Evolutionary conservation across 2,888 invertebrate species (phyloP).

Genomic region (Caprella mutica): DNA sequence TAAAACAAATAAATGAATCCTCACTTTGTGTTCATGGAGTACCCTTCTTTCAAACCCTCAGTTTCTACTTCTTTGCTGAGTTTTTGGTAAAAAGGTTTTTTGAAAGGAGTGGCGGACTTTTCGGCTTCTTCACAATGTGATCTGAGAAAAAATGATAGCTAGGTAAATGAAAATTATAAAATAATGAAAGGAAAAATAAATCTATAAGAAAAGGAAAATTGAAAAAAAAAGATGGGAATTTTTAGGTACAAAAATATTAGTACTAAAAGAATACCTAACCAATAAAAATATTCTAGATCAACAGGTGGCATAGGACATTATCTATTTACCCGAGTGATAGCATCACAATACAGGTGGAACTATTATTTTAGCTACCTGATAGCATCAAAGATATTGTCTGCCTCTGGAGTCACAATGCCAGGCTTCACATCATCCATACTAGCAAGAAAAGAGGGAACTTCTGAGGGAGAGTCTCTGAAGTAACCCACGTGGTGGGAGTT

Average conservation of each 20-base stretch:
- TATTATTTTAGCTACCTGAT: conserved; percentile 50
- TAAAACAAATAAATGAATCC: no score
- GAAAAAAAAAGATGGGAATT: not conserved
- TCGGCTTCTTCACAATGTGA: conserved; percentile 44
- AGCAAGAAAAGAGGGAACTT: conserved; percentile 63
- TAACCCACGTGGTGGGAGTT: conserved; percentile 77
- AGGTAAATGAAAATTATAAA: not conserved
- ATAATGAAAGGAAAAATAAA: not conserved
- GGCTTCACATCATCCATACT: conserved; percentile 58
- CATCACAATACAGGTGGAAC: not conserved
- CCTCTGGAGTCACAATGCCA: conserved; percentile 58
- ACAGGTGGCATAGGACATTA: not conserved
- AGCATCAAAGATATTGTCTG: conserved; percentile 68
- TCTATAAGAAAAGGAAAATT: not conserved
- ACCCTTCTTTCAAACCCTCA: conserved; percentile 45
- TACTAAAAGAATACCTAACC: no score
- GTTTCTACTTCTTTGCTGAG: conserved; percentile 52
- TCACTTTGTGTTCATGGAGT: conserved; percentile 14
- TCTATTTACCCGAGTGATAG: not conserved
- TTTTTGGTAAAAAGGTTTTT: conserved; percentile 38
- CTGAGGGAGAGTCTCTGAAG: conserved; percentile 68
- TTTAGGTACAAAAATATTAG: not conserved
- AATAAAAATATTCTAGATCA: not conserved
- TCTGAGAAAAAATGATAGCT: conserved; percentile 39
- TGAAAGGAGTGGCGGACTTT: conserved; percentile 44